Evolutionary conservation across 2,888 invertebrate species (phyloP), one percentile per base, ranked within the genome.

Genomic region (Toxonevra muliebris): DNA sequence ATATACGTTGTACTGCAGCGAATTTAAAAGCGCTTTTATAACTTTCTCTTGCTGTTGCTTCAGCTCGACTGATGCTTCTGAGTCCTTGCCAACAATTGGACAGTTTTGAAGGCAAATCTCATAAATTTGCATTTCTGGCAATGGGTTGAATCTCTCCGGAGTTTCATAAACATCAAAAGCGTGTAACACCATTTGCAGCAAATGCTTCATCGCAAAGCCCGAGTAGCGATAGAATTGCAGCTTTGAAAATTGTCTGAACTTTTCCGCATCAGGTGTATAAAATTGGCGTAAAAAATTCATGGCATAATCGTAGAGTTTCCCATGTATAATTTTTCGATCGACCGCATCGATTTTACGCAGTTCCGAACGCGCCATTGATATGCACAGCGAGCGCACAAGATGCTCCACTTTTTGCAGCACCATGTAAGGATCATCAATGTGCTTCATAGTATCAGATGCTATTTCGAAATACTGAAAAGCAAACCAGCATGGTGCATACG

Each of bases 401-500:
- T 73, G 64, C 13, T 79, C 76, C 0, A 81, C 78, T 67, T 79
- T 79, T 0, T 70, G 58, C 0, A 82, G 69, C 1, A 77, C 77
- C n/a, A 79, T 77, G 61, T 76, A 79, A 1, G 80, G 76, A 65
- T 82, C 76, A 12, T 73, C 71, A 1, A 79, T 71, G 62, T 74
- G 75, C 57, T 80, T 80, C 5, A 83, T 63, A 1, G 79, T 76
- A 41, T 78, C 77, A 4, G 76, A 71, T 2, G 77, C 76, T 1
- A 77, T 72, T 50, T 79, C 79, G 41, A 79, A 76, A 65, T 80
- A 80, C 63, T 81, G 81, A 65, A 79, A 76, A 0, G 77, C 69
- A 61, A 82, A 79, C 82, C 82, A 82, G 20, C 77, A 76, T 1
- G 83, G 82, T 4, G 79, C 71, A 61, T 77, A 76, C 1, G 74